These are phyloP conservation scores for Megamerina dolium DNA, from an alignment of 2,888 invertebrate genomes.

Conservation along the genomic window DNA sequence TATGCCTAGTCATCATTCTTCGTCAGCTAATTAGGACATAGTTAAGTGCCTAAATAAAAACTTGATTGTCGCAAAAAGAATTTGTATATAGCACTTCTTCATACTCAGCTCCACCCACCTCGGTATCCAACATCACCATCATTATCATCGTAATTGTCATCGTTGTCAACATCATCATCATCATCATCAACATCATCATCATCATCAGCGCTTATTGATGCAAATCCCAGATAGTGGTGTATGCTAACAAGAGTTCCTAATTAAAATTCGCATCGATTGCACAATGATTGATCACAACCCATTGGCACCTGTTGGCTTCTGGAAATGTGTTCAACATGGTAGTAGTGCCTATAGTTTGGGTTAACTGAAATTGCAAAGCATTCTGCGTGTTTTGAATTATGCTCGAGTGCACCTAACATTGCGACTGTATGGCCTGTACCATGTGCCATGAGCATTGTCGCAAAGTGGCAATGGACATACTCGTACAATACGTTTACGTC, in stretches of 20 bases:
- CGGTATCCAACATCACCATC: no score
- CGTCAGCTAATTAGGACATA: slow-evolving; percentile 48
- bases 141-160: no score
- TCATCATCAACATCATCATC: no score
- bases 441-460: slow-evolving; percentile 11
- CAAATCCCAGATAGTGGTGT: slow-evolving; percentile 32
- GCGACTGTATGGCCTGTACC: no score
- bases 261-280: slow-evolving; percentile 50
- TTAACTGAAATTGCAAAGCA: slow-evolving; percentile 19
- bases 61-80: background rate
- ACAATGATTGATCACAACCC: slow-evolving; percentile 47
- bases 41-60: slow-evolving; percentile 20
- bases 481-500: slow-evolving; percentile 26
- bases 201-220: slow-evolving; percentile 26
- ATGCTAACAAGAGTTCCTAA: slow-evolving; percentile 49
- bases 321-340: slow-evolving; percentile 46
- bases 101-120: no score
- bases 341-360: slow-evolving; percentile 18
- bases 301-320: slow-evolving; percentile 50
- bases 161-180: no score
- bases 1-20: slow-evolving; percentile 23
- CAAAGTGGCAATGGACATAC: slow-evolving; percentile 25
- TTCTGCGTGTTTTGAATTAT: slow-evolving; percentile 13
- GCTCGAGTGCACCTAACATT: slow-evolving; percentile 20
- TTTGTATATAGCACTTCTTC: no score